These are phyloP conservation scores for Sceliomorpha sp. DNA, from an alignment of 2,888 invertebrate species.

Conservation along the genomic window DNA sequence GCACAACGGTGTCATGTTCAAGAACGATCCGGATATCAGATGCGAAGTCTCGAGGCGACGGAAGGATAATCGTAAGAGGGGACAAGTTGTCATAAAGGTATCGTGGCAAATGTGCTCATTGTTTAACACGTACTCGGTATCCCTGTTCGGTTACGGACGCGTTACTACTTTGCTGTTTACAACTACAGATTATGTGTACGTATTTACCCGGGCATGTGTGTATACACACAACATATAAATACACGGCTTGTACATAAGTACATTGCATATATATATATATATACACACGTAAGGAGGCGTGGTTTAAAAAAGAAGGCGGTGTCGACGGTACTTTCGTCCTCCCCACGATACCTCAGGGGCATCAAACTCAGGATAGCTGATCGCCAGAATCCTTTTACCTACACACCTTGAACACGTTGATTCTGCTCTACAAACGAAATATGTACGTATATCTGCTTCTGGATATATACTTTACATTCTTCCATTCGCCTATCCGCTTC, in stretches of 20 bases:
- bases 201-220: slow-evolving; percentile 3
- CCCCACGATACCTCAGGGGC: slow-evolving; percentile 67
- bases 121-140: slow-evolving; percentile 5
- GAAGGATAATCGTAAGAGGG: slow-evolving; percentile 22
- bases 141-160: slow-evolving; percentile 17
- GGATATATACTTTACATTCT: background rate
- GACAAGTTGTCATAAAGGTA: slow-evolving; percentile 21
- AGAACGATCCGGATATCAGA: slow-evolving; percentile 29
- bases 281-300: slow-evolving; percentile 75
- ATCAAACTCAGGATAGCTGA: slow-evolving; percentile 77
- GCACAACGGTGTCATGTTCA: slow-evolving; percentile 19
- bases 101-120: slow-evolving; percentile 40
- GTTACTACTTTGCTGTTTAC: slow-evolving; percentile 34
- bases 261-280: slow-evolving; percentile 50
- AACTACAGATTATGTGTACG: slow-evolving; percentile 26
- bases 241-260: slow-evolving; percentile 4
- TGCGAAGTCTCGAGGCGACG: slow-evolving; percentile 12
- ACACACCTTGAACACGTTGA: slow-evolving; percentile 59
- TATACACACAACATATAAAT: too few relatives aligned
- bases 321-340: slow-evolving; percentile 67
- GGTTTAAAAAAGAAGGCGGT: slow-evolving; percentile 78
- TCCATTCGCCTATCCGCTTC: too few relatives aligned
- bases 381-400: slow-evolving; percentile 70
- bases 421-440: slow-evolving; percentile 45
- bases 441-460: slow-evolving; percentile 2